These are phyloP conservation scores for Cantharis rufa DNA, from an alignment of 2,888 invertebrate genomes.

Conservation along the genomic window DNA sequence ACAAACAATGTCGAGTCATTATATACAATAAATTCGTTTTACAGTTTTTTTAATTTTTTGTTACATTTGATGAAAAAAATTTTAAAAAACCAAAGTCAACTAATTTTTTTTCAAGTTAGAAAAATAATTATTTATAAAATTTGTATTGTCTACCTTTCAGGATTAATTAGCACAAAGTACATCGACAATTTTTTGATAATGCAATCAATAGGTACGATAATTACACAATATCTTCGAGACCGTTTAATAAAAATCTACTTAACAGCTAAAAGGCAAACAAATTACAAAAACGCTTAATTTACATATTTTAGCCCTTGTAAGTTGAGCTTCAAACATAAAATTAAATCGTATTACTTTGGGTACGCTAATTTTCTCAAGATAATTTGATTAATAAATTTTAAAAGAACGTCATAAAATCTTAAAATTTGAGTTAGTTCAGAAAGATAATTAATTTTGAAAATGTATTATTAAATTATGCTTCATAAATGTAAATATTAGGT, in stretches of 20 bases:
- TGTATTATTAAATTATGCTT: neutral
- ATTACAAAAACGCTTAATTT: neutral
- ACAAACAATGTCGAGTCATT: neutral
- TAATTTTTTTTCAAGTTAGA: too few relatives aligned
- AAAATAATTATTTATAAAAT: neutral
- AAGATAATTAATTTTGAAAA: neutral
- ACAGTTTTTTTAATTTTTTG: too few relatives aligned
- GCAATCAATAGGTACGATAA: neutral
- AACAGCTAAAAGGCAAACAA: neutral
- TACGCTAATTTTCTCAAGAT: neutral
- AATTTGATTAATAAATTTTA: neutral
- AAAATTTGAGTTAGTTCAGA: neutral
- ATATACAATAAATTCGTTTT: neutral
- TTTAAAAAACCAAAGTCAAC: too few relatives aligned
- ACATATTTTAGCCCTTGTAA: neutral
- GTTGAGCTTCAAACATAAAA: neutral
- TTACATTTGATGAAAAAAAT: too few relatives aligned
- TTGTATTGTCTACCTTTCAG: neutral
- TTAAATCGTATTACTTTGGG: neutral
- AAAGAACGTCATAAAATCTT: neutral
- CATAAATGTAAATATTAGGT: neutral
- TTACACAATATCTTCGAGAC: neutral
- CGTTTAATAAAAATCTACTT: neutral
- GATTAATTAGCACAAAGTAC: neutral
- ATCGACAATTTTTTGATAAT: neutral